Percentiles rank a stretch among this genome's conserved stretches.
These are phyloP conservation scores for Scaeva pyrastri DNA, from an alignment of 2,888 invertebrate species.

Conservation along the genomic window DNA sequence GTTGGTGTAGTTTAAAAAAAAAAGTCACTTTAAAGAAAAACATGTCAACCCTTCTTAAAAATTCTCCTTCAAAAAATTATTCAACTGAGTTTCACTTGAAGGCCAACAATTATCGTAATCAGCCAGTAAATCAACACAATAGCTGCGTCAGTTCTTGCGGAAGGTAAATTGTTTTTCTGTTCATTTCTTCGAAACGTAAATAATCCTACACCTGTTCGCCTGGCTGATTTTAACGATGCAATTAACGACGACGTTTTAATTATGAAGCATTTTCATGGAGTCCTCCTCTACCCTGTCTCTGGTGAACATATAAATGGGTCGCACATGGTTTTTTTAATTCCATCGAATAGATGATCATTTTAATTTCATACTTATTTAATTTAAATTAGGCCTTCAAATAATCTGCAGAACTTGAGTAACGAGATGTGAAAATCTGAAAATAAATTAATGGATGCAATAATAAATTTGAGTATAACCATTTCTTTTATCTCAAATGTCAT, in stretches of 20 bases:
- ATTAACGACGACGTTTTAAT: conserved; percentile 73
- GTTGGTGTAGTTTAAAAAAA: conserved; percentile 20
- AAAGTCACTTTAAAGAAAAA: conserved; percentile 48
- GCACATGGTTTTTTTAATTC: conserved; percentile 29
- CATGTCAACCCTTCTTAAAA: conserved; percentile 65
- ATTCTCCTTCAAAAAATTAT: conserved; percentile 12
- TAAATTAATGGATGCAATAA: too few species aligned
- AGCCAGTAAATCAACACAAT: conserved; percentile 75
- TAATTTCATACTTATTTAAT: conserved; percentile 28
- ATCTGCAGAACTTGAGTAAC: not conserved
- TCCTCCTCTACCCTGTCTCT: not conserved
- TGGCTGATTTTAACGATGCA: conserved; percentile 73
- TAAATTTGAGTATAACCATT: too few species aligned
- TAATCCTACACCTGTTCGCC: conserved; percentile 70
- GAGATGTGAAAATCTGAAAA: not conserved
- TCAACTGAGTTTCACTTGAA: conserved; percentile 61
- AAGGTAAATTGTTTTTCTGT: conserved; percentile 68
- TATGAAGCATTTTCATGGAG: conserved; percentile 53
- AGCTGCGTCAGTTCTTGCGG: conserved; percentile 65
- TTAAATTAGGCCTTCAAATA: not conserved
- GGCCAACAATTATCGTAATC: conserved; percentile 74
- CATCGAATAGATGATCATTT: conserved; percentile 32
- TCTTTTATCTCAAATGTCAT: too few species aligned
- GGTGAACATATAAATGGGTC: conserved; percentile 20
- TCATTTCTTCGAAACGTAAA: conserved; percentile 43